These are phyloP conservation scores for Lamellibrachia satsuma DNA, from an alignment of 2,888 invertebrate genomes.

Conservation along the genomic window DNA sequence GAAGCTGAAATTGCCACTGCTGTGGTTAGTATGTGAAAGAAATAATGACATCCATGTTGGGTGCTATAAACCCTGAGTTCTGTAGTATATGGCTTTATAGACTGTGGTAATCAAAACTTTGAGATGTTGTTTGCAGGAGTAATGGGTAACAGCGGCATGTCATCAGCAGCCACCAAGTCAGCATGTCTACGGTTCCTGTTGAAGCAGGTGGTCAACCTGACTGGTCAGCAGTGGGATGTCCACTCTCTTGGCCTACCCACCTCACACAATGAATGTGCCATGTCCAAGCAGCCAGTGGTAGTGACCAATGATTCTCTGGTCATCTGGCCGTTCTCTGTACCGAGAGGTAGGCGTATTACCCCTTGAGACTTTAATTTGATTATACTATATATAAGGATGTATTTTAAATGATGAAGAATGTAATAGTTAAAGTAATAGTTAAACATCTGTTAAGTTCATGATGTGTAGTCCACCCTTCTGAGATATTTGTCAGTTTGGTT, in stretches of 20 bases:
- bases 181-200: slow-evolving; percentile 50
- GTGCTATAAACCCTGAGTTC: no score
- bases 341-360: slow-evolving; percentile 66
- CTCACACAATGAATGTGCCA: not conserved
- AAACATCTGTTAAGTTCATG: no score
- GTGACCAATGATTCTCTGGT: slow-evolving; percentile 73
- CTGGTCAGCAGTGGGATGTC: slow-evolving; percentile 44
- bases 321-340: slow-evolving; percentile 81
- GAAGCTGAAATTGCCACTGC: no score
- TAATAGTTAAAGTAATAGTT: no score
- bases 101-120: not conserved
- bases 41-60: no score
- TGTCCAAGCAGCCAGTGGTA: slow-evolving; percentile 30
- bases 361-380: not conserved
- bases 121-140: slow-evolving; percentile 38
- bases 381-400: no score
- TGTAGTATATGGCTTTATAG: no score
- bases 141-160: slow-evolving; percentile 44
- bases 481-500: no score
- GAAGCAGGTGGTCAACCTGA: slow-evolving; percentile 49
- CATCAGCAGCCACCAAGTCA: slow-evolving; percentile 34
- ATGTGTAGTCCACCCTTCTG: no score
- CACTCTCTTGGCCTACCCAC: slow-evolving; percentile 27
- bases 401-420: no score
- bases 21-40: no score